Percentiles rank a stretch among this genome's conserved stretches.
Conservation (phyloP, 2,888 invertebrate genomes). For the Phyllotreta striolata region DNA sequence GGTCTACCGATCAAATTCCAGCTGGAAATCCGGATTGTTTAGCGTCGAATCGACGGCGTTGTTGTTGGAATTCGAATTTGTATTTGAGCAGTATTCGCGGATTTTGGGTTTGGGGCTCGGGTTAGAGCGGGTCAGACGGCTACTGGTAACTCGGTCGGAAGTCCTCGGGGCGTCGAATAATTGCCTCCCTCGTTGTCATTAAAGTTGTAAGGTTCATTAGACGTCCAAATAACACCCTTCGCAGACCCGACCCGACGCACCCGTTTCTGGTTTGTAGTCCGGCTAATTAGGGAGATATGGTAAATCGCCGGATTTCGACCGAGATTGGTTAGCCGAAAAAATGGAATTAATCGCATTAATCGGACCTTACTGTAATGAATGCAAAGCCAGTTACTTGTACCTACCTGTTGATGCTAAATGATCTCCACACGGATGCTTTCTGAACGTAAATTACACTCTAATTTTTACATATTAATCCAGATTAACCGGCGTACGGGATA, state of each 20-base stretch:
- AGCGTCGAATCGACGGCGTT: neutral
- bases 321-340: too few relatives aligned
- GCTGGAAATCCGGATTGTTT: too few relatives aligned
- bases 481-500: too few relatives aligned
- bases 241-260: neutral
- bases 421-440: too few relatives aligned
- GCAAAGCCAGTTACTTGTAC: too few relatives aligned
- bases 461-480: too few relatives aligned
- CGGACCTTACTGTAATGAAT: too few relatives aligned
- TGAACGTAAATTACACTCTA: too few relatives aligned
- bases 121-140: slow-evolving; percentile 2
- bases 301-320: neutral
- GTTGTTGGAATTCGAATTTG: slow-evolving; percentile 2
- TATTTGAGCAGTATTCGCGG: neutral
- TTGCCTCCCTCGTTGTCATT: slow-evolving; percentile 10
- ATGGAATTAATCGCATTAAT: too few relatives aligned
- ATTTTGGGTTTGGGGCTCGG: neutral
- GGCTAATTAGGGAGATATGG: neutral
- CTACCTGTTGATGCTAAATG: too few relatives aligned
- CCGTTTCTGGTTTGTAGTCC: neutral
- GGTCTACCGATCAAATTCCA: too few relatives aligned
- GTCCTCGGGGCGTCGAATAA: slow-evolving; percentile 1
- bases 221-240: slow-evolving; percentile 2
- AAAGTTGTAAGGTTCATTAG: slow-evolving; percentile 10
- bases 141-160: neutral